Evolutionary conservation across 2,797 vertebrate genomes (phyloP).

Genomic region (Anguilla pacifica): DNA sequence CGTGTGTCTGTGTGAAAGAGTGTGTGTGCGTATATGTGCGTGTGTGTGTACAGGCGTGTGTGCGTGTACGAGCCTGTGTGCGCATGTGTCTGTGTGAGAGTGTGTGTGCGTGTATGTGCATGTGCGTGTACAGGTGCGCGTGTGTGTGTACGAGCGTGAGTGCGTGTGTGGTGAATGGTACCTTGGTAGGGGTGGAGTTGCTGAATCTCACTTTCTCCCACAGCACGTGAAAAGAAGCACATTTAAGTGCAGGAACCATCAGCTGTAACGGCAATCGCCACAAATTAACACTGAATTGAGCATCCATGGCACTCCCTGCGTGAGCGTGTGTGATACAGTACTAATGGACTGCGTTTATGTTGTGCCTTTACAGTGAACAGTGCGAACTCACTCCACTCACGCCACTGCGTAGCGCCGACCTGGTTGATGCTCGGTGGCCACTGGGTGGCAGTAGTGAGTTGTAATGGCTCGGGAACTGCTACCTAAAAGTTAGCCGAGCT

Average conservation of each 20-base stretch:
- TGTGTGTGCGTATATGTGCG: too few species aligned
- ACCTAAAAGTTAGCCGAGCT: too few species aligned
- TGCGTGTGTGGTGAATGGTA: conserved; percentile 32
- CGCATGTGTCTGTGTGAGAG: neutral
- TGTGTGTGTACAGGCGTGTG: too few species aligned
- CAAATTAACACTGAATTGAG: neutral
- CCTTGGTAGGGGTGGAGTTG: conserved; percentile 57
- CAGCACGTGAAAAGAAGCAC: conserved; percentile 75
- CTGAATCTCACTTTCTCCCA: conserved; percentile 59
- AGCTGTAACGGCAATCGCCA: conserved; percentile 67
- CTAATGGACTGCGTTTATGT: too few species aligned
- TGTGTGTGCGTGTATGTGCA: neutral
- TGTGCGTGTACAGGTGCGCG: neutral
- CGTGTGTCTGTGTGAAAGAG: too few species aligned
- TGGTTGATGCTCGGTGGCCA: too few species aligned
- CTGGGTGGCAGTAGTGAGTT: too few species aligned
- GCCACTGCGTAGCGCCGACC: too few species aligned
- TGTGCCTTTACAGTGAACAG: too few species aligned
- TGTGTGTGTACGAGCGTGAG: neutral
- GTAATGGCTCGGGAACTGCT: too few species aligned
- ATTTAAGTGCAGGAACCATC: conserved; percentile 75
- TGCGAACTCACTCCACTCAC: too few species aligned
- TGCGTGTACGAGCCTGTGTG: too few species aligned
- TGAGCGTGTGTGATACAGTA: neutral
- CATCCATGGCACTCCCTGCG: neutral